phyloP scores from a whole-genome alignment of 2,113 vertebrate genomes.

The Datnioides undecimradiatus region DNA sequence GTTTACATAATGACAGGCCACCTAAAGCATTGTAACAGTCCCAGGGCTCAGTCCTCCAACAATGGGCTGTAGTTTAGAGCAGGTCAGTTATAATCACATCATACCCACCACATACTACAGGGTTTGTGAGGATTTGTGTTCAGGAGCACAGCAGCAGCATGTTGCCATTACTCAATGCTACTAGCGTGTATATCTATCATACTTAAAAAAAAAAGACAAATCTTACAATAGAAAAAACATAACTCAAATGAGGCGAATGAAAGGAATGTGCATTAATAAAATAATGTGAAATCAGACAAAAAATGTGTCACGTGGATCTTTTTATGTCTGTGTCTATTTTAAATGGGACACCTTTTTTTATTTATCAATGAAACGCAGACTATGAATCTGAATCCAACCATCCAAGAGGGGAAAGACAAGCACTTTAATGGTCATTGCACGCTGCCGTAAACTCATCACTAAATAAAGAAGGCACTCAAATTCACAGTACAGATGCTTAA shows the following conservation, averaged over 20 bases:
- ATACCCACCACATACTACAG: constrained; percentile 45
- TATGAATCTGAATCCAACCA: constrained; percentile 12
- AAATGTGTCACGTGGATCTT: constrained; percentile 15
- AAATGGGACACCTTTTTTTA: background rate
- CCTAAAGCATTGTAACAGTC: constrained; percentile 15
- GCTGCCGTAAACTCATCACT: background rate
- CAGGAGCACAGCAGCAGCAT: constrained; percentile 86
- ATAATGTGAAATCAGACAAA: constrained; percentile 77
- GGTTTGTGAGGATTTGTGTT: constrained; percentile 68
- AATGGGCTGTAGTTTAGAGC: constrained; percentile 52
- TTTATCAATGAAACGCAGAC: too few relatives aligned
- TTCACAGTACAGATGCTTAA: constrained; percentile 31
- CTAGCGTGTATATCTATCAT: constrained; percentile 79
- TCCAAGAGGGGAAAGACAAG: constrained; percentile 7
- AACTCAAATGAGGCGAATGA: constrained; percentile 82
- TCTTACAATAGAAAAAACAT: constrained; percentile 75
- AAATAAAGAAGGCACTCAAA: constrained; percentile 17
- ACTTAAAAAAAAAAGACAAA: constrained; percentile 79
- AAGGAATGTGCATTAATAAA: constrained; percentile 90
- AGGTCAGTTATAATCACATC: constrained; percentile 58
- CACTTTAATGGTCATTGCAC: constrained; percentile 52
- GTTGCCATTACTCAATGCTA: constrained; percentile 85
- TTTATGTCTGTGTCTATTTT: constrained; percentile 21
- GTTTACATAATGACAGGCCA: constrained; percentile 35
- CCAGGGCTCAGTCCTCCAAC: constrained; percentile 14